phyloP scores from a whole-genome alignment of 2,113 vertebrate genomes.

The Coregonus clupeaformis region DNA sequence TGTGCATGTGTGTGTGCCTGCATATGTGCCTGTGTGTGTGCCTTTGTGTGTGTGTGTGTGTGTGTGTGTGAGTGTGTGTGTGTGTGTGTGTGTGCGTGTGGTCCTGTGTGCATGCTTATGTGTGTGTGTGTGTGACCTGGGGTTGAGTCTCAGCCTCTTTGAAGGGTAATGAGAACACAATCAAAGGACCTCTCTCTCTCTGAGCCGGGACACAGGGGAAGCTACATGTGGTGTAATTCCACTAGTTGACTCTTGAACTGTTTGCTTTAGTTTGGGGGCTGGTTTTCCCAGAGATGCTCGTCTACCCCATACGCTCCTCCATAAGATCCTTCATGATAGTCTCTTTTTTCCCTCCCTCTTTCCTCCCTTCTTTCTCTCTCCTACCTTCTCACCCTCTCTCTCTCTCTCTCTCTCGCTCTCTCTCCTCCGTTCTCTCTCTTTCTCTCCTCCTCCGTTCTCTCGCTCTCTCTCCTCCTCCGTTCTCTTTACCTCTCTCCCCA shows the following conservation, averaged over 20 bases:
- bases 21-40: too few relatives aligned
- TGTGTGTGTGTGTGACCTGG: neutral
- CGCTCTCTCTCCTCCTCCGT: neutral
- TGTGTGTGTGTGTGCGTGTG: neutral
- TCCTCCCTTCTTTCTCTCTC: too few relatives aligned
- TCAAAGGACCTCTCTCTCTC: neutral
- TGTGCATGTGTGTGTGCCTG: too few relatives aligned
- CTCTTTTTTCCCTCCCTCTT: too few relatives aligned
- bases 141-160: neutral
- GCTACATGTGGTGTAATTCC: conserved; percentile 28
- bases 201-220: neutral
- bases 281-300: neutral
- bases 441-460: neutral
- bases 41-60: neutral
- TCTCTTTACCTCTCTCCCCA: neutral
- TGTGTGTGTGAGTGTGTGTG: neutral
- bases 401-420: neutral
- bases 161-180: conserved; percentile 5
- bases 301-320: conserved; percentile 10
- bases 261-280: conserved; percentile 35
- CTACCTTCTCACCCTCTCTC: neutral
- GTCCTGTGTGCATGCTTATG: neutral
- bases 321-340: neutral
- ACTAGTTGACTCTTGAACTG: conserved; percentile 42
- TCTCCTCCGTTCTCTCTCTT: neutral